Conservation (phyloP, 1,140 invertebrate species). For the Myzus persicae region DNA sequence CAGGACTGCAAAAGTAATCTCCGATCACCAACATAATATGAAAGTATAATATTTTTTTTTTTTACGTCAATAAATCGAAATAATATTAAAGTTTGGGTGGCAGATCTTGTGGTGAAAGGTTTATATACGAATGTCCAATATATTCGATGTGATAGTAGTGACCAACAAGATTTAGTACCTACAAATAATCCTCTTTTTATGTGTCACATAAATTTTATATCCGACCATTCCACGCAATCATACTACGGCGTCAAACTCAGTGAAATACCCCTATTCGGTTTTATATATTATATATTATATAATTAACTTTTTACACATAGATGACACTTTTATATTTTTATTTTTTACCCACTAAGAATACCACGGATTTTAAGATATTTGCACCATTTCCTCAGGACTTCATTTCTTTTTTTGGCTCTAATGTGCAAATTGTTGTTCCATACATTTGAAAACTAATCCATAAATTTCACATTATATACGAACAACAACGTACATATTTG, state of each 20-base stretch:
- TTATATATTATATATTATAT: neutral
- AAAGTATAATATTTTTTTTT: neutral
- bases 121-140: neutral
- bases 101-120: neutral
- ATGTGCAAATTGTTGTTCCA: no score
- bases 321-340: neutral
- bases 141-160: neutral
- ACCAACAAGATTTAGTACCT: neutral
- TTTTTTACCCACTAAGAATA: neutral
- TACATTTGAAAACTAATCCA: no score
- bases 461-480: no score
- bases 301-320: neutral
- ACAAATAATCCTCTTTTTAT: slow-evolving; percentile 33
- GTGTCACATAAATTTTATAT: slow-evolving; percentile 36
- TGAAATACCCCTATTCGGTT: neutral
- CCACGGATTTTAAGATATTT: no score
- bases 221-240: neutral
- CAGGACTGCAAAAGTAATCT: neutral
- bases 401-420: no score
- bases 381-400: no score
- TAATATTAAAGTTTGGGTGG: neutral
- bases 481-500: no score
- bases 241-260: neutral
- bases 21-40: neutral
- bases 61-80: neutral